Base-by-base conservation (phyloP, 1,140 invertebrate species). In the Cotesia typhae region DNA sequence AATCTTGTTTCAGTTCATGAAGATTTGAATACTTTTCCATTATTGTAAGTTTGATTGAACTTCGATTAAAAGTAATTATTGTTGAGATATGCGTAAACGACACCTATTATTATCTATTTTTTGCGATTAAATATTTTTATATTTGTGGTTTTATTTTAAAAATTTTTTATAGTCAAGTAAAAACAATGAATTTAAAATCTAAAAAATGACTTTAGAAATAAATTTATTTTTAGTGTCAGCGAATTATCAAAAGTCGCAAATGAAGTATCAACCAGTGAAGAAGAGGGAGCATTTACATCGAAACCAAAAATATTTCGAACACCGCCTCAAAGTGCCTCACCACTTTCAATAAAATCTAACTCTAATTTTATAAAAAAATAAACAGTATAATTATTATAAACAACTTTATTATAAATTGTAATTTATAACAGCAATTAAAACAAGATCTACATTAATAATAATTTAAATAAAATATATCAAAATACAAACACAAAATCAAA, bases 271-370 rank as follows among this genome's bases (percentile, higher is more conserved):
- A n/a, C 10, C 17, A 51, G 38, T 12, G 72, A 73, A 53, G 79
- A 75, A 28, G 72, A 77, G 65, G 78, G 80, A n/a, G 82, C 77
- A 20, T 84, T 84, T 67, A 35, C 76, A 35, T 75, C 83, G 0
- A 84, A 82, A 67, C 82, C 82, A 71, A 81, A 80, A 57, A 71
- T 84, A 70, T 72, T 74, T 57, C 74, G 83, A 14, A 84, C 82
- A 9, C 81, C 83, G 47, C 80, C 80, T 2, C 55, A 61, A 74
- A 65, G 5, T n/a, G 64, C 17, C 57, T 57, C 28, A 52, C 4
- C 36, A n/a, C 5, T 36, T n/a, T 17, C 9, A 38, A 4, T 37
- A 38, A 10, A 9, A 38, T 35, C 47, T n/a, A 10, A 41, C 37
- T 53, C 53, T 12, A 47, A 52, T 61, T 1, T 52, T 10, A 59